Evolutionary conservation across 2,888 invertebrate species (phyloP), one percentile per base, ranked within the genome.

Genomic region (Ethmia dodecea): DNA sequence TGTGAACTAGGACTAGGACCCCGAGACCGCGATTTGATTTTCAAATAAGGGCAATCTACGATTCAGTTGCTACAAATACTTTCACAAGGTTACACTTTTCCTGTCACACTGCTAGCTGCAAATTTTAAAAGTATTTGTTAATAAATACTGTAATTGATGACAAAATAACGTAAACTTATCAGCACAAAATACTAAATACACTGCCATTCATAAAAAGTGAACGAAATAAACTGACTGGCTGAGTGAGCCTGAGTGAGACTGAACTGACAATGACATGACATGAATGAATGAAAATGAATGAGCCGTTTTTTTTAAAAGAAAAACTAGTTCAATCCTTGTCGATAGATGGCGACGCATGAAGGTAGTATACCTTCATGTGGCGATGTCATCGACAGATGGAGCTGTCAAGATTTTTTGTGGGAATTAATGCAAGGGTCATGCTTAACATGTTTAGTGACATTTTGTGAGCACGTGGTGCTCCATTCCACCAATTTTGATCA

Each of bases 1-100:
- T 47, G 63, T 51, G 52, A 63, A 58, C 33, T 39, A 58, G 33
- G 37, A n/a, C n/a, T 38, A 37, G 8, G 14, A 12, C 4, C 13
- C 45, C 38, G 43, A 44, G 38, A 44, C 47, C 45, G 43, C 48
- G 38, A 45, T 43, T 45, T 35, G 38, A 43, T 47, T 49, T 43
- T 33, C 28, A 50, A 49, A 48, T 47, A 37, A 31, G 49, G 41
- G 33, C 49, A 48, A 34, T 22, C 33, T 16, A 27, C 16, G 11
- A 9, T 29, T 26, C 12, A 11, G n/a, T 14, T 26, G 15, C 13
- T 15, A 9, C 20, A 31, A 10, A 18, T 11, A 13, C 13, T 20
- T 15, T 24, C 34, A 38, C 27, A 28, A 31, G 11, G 6, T 13
- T 5, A 18, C 32, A 35, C 31, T 35, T 18, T 22, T 14, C 12